Percentiles rank a stretch among this genome's conserved stretches.
phyloP scores from a whole-genome alignment of 2,888 invertebrate genomes.

The Agrochola lota region DNA sequence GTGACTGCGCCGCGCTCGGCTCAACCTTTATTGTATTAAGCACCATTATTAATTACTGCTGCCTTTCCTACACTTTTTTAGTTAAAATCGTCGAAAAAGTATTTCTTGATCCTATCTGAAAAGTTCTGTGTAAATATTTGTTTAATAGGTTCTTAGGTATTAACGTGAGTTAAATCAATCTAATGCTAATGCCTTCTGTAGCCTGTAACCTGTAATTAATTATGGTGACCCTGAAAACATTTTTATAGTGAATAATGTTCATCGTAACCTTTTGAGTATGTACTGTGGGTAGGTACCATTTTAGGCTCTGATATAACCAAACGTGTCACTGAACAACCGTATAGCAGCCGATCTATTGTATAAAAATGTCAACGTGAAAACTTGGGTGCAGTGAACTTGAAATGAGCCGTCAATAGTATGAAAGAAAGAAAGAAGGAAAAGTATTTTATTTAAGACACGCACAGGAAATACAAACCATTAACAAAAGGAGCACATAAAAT shows the following conservation, averaged over 20 bases:
- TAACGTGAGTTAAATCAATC: conserved; percentile 37
- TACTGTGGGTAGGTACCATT: background rate
- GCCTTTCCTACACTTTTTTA: conserved; percentile 45
- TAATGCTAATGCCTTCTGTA: conserved; percentile 14
- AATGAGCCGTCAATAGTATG: no score
- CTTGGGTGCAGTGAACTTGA: background rate
- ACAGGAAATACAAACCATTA: no score
- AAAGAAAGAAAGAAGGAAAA: no score
- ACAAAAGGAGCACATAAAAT: no score
- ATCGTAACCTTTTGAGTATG: background rate
- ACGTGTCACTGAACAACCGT: background rate
- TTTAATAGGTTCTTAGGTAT: conserved; percentile 39
- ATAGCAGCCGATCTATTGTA: background rate
- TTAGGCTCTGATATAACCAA: background rate
- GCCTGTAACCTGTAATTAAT: conserved; percentile 24
- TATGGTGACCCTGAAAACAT: conserved; percentile 3
- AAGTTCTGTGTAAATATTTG: conserved; percentile 62
- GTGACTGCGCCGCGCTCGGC: conserved; percentile 53
- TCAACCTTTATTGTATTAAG: conserved; percentile 62
- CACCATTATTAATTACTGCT: conserved; percentile 65
- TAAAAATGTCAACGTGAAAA: background rate
- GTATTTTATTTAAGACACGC: no score
- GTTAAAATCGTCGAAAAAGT: conserved; percentile 41
- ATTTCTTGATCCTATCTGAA: conserved; percentile 58
- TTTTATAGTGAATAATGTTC: background rate